Evolutionary conservation across 2,888 invertebrate species (phyloP), one percentile per base, ranked within the genome.

Genomic region (Trachelus troglodyta): DNA sequence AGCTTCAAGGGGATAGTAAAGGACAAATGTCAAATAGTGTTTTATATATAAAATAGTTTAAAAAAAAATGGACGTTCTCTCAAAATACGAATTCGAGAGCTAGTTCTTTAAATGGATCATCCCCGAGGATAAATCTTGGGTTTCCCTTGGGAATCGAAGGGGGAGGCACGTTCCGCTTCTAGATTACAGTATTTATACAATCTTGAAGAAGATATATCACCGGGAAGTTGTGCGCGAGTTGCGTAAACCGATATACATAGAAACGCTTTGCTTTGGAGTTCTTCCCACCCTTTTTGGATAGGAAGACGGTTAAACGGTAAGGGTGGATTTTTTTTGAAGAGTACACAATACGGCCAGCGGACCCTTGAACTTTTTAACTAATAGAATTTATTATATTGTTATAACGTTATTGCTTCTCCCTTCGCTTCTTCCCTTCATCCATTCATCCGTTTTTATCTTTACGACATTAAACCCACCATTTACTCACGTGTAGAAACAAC

Each of bases 161-260:
- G 71, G 3, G 71, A 71, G 12, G 71, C 31, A 34, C 31, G 71
- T 34, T 71, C 71, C 71, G 9, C 71, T 71, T 12, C 71, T 31
- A 71, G 71, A 71, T 71, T 71, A 71, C 31, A 12, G 71, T 71
- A 71, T 71, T 71, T 71, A 31, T 71, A 71, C 33, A 71, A 31
- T 34, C 71, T 31, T 34, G 31, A 31, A 1, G 71, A 71, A 71
- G 71, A 71, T 23, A 15, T 71, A 71, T 71, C 33, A 9, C 71
- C 31, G 31, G 34, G 33, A 71, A 71, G 12, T 71, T 71, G 12
- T 34, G 30, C 33, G 71, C 71, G 4, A 9, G 12, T 71, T n/a
- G 34, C 31, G 71, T 34, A 71, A 71, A 71, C 71, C 31, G 34
- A 71, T 71, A 33, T 71, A 71, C 71, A 23, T 56, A 23, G 56